Percentiles rank a stretch among this genome's conserved stretches.
These are phyloP conservation scores for Myotis planiceps DNA, from an alignment of 2,797 vertebrate genomes.

Conservation along the genomic window DNA sequence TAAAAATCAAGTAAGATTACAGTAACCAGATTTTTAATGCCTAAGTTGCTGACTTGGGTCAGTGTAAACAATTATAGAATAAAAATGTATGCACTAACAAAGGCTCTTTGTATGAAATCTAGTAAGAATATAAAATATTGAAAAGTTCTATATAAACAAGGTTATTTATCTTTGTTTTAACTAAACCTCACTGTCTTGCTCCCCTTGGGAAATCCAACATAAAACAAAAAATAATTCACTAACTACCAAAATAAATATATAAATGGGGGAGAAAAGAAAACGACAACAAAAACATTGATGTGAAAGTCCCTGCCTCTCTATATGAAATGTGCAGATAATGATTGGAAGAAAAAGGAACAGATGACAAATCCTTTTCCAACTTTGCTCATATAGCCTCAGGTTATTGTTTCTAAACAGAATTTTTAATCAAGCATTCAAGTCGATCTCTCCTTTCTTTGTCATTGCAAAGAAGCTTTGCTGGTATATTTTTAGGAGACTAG, in stretches of 20 bases:
- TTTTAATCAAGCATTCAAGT: background rate
- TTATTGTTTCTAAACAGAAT: slow-evolving; percentile 1
- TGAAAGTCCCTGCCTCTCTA: background rate
- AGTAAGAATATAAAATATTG: background rate
- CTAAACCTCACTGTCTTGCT: background rate
- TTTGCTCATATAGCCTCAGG: background rate
- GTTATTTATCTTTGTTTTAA: background rate
- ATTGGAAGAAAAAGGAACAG: background rate
- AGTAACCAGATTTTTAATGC: background rate
- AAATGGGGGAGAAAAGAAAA: background rate
- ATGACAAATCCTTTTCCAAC: background rate
- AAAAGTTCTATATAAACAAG: background rate
- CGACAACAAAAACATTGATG: background rate
- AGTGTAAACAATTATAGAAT: background rate
- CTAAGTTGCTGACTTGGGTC: background rate
- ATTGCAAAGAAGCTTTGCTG: background rate
- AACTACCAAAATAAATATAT: background rate
- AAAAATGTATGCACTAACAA: background rate
- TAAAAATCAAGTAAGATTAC: background rate
- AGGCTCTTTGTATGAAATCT: background rate
- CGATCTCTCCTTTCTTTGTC: background rate
- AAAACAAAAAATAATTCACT: background rate
- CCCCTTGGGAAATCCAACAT: background rate
- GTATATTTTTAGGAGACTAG: slow-evolving; percentile 18
- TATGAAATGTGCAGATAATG: background rate